Percentiles rank a stretch among this genome's conserved stretches.
phyloP scores from a whole-genome alignment of 2,888 invertebrate genomes.

The Oscheius sp. region DNA sequence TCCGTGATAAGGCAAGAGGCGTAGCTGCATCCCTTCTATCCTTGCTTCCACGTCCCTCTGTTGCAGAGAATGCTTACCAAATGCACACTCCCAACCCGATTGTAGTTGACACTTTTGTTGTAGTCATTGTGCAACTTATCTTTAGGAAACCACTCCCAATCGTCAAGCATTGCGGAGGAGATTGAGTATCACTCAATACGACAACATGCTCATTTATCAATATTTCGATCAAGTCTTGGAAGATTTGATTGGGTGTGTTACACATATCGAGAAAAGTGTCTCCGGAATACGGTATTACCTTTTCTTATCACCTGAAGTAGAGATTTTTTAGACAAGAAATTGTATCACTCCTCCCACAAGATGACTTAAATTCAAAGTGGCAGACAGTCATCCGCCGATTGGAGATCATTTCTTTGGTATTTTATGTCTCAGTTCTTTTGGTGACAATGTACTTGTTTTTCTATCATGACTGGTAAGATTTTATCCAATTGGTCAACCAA shows the following conservation, averaged over 20 bases:
- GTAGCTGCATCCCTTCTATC: slow-evolving; percentile 51
- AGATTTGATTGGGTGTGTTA: slow-evolving; percentile 56
- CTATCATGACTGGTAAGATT: slow-evolving; percentile 65
- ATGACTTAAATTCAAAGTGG: slow-evolving; percentile 63
- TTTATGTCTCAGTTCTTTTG: slow-evolving; percentile 65
- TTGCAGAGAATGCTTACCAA: slow-evolving; percentile 35
- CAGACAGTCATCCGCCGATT: slow-evolving; percentile 64
- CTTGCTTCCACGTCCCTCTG: slow-evolving; percentile 36
- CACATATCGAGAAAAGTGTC: slow-evolving; percentile 57
- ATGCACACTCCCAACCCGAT: slow-evolving; percentile 34
- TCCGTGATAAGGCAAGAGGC: slow-evolving; percentile 54
- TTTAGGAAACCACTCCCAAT: slow-evolving; percentile 18
- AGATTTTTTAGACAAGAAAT: slow-evolving; percentile 61
- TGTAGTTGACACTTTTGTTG: background rate
- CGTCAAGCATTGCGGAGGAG: slow-evolving; percentile 47
- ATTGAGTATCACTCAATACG: slow-evolving; percentile 65
- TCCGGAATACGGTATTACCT: slow-evolving; percentile 56
- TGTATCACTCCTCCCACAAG: slow-evolving; percentile 57
- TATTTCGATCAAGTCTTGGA: slow-evolving; percentile 67
- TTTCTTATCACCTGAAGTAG: background rate
- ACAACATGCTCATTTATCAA: slow-evolving; percentile 66
- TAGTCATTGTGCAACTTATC: background rate
- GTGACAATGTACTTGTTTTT: slow-evolving; percentile 67
- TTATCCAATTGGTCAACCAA: background rate
- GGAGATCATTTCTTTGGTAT: slow-evolving; percentile 65